These are phyloP conservation scores for Habroteleia sp. DNA, from an alignment of 2,888 invertebrate genomes.

Conservation along the genomic window DNA sequence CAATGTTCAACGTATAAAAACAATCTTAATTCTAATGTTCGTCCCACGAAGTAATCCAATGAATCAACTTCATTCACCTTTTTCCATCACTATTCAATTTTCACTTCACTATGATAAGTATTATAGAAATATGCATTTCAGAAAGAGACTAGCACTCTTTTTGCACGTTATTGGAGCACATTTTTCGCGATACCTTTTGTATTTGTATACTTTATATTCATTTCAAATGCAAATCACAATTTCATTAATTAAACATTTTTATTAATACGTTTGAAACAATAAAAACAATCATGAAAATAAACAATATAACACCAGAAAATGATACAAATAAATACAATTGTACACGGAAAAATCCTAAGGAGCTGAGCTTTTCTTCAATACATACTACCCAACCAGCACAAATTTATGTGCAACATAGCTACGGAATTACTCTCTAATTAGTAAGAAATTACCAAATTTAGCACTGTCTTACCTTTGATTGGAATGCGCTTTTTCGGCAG, in stretches of 20 bases:
- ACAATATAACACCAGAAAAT: conserved; percentile 1
- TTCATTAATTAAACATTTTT: no score
- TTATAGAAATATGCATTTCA: conserved; percentile 3
- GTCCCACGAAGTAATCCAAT: conserved; percentile 25
- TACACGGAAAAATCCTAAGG: conserved; percentile 10
- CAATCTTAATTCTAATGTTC: conserved; percentile 33
- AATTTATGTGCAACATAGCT: conserved; percentile 77
- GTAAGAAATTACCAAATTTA: conserved; percentile 72
- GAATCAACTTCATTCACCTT: conserved; percentile 5
- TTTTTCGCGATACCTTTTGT: no score
- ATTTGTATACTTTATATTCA: no score
- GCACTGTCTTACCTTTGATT: conserved; percentile 85
- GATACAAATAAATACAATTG: conserved; percentile 25
- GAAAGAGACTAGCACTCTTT: conserved; percentile 3
- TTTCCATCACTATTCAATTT: conserved; percentile 5
- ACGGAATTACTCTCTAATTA: conserved; percentile 79
- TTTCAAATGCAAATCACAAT: no score
- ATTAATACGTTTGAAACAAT: conserved; percentile 11
- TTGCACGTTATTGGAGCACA: conserved; percentile 13
- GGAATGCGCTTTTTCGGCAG: conserved; percentile 90
- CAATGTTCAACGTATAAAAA: conserved; percentile 24
- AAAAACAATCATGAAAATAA: background rate
- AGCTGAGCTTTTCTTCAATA: conserved; percentile 76
- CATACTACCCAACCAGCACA: conserved; percentile 76
- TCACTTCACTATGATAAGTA: conserved; percentile 26